A percentile compares a stretch with the other conserved stretches of the same genome.
Evolutionary conservation across 2,113 vertebrate species (phyloP).

Genomic region (Erythrocercus mccallii): DNA sequence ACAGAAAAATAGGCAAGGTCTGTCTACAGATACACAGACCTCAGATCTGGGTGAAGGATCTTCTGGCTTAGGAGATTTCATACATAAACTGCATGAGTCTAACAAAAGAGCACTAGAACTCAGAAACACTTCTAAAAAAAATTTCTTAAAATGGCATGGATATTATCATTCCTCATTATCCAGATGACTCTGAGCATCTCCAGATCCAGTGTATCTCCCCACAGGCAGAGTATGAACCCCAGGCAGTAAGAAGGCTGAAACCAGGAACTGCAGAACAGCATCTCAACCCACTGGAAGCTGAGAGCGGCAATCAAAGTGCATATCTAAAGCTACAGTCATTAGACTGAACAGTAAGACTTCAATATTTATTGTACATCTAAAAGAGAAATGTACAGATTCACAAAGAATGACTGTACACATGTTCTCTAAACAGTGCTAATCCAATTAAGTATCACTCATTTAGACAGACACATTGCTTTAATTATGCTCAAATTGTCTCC

Average conservation of each 20-base stretch:
- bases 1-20: neutral
- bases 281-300: neutral
- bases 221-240: fast-evolving
- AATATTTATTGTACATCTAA: neutral
- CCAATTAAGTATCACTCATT: neutral
- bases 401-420: neutral
- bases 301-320: neutral
- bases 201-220: neutral
- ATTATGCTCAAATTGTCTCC: neutral
- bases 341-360: neutral
- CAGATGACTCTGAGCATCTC: neutral
- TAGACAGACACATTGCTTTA: neutral
- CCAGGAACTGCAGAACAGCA: neutral
- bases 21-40: neutral
- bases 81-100: neutral
- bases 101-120: neutral
- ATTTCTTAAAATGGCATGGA: fast-evolving
- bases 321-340: neutral
- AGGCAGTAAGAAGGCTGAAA: neutral
- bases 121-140: neutral
- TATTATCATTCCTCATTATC: neutral
- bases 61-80: neutral
- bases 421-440: conserved; percentile 18
- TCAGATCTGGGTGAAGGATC: neutral
- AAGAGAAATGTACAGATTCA: neutral